Conservation (phyloP, 1,140 invertebrate genomes). For the Chymomyza costata region DNA sequence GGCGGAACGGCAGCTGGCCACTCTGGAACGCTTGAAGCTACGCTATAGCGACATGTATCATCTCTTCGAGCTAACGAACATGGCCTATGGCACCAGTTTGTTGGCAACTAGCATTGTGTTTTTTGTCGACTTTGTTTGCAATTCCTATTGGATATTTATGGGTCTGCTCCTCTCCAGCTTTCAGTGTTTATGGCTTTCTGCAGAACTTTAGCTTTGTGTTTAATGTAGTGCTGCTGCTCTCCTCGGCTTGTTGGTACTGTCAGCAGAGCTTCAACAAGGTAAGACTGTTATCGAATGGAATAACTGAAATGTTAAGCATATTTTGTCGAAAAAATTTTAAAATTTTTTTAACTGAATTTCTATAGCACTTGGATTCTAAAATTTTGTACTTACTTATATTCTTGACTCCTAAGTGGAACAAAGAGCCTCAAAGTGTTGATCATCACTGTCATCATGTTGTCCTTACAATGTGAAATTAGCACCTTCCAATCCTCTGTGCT, state of each 20-base stretch:
- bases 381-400: too few relatives aligned
- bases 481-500: too few relatives aligned
- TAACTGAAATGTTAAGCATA: too few relatives aligned
- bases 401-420: too few relatives aligned
- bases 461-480: too few relatives aligned
- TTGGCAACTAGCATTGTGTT: slow-evolving; percentile 39
- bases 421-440: too few relatives aligned
- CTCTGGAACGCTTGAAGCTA: slow-evolving; percentile 20
- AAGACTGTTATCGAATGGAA: too few relatives aligned
- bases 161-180: slow-evolving; percentile 4
- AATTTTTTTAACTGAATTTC: too few relatives aligned
- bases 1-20: slow-evolving; percentile 1
- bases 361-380: too few relatives aligned
- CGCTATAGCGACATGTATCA: slow-evolving; percentile 34
- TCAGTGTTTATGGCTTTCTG: neutral
- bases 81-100: slow-evolving; percentile 40
- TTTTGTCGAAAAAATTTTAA: too few relatives aligned
- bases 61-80: slow-evolving; percentile 28
- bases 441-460: too few relatives aligned
- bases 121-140: slow-evolving; percentile 48
- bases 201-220: slow-evolving; percentile 15
- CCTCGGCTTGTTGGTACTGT: slow-evolving; percentile 51
- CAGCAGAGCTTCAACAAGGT: slow-evolving; percentile 44
- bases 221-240: slow-evolving; percentile 32
- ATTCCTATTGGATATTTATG: slow-evolving; percentile 49